These are phyloP conservation scores for Stichodactyla helianthus DNA, from an alignment of 64 coral and sea anemone genomes.

Conservation along the genomic window DNA sequence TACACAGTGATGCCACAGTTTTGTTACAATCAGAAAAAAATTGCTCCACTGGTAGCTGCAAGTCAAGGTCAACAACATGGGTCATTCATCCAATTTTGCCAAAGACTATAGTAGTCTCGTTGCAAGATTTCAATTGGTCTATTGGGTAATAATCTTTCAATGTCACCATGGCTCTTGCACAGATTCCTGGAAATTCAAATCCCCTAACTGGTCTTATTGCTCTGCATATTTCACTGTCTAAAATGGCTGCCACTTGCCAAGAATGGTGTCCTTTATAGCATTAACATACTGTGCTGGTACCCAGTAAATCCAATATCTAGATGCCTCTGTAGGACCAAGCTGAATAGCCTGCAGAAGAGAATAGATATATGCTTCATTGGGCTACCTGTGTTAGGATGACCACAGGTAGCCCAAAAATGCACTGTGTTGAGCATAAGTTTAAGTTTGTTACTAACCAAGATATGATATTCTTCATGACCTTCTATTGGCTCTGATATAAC, in stretches of 20 bases:
- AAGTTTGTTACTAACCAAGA: slow-evolving; percentile 62
- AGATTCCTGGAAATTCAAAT: neutral
- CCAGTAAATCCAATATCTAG: slow-evolving; percentile 98
- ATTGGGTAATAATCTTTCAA: neutral
- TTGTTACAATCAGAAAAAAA: neutral
- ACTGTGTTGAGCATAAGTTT: neutral
- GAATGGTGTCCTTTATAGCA: slow-evolving; percentile 93
- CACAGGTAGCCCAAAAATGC: neutral
- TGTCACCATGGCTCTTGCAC: neutral
- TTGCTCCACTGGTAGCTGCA: neutral
- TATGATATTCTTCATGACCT: slow-evolving; percentile 95
- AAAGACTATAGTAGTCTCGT: neutral
- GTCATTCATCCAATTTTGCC: slow-evolving; percentile 2
- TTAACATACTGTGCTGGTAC: slow-evolving; percentile 97
- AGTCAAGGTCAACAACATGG: neutral
- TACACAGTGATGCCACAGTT: neutral
- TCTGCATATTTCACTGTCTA: slow-evolving; percentile 11
- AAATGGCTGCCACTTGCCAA: slow-evolving; percentile 98
- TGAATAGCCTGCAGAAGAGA: slow-evolving; percentile 69
- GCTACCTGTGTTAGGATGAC: neutral
- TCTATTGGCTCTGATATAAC: slow-evolving; percentile 95
- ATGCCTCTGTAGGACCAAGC: slow-evolving; percentile 95
- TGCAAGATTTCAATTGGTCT: neutral
- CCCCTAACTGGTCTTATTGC: neutral
- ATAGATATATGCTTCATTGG: neutral